phyloP scores from a whole-genome alignment of 2,888 invertebrate genomes.

The Iselma pallidipennis region DNA sequence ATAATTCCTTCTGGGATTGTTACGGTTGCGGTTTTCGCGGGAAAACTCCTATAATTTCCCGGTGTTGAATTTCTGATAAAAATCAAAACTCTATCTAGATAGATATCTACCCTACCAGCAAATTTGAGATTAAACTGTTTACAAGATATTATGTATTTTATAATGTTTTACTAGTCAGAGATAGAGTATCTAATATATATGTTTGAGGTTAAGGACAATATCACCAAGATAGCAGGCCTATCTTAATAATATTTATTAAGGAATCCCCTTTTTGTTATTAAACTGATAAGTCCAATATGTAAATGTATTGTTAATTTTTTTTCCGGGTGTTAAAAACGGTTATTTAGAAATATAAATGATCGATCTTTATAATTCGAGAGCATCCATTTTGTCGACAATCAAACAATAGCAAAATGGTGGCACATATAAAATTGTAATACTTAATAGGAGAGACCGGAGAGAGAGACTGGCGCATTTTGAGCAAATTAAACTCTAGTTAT shows the following conservation, averaged over 20 bases:
- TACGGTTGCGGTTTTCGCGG: background rate
- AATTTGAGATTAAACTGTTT: slow-evolving; percentile 46
- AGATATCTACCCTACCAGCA: slow-evolving; percentile 7
- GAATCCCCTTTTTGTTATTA: slow-evolving; percentile 39
- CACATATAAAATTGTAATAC: background rate
- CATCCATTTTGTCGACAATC: slow-evolving; percentile 40
- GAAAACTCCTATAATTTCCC: background rate
- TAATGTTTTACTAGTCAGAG: slow-evolving; percentile 24
- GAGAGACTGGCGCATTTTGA: background rate
- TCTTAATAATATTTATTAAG: slow-evolving; percentile 51
- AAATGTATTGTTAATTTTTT: background rate
- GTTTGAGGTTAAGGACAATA: slow-evolving; percentile 51
- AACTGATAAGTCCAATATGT: slow-evolving; percentile 7
- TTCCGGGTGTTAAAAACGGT: too few species aligned
- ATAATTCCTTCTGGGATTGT: too few species aligned
- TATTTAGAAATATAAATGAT: too few species aligned
- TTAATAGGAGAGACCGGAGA: background rate
- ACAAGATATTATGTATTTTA: slow-evolving; percentile 43
- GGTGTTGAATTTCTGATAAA: slow-evolving; percentile 1
- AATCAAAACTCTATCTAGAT: slow-evolving; percentile 15
- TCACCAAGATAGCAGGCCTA: slow-evolving; percentile 41
- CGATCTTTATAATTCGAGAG: too few species aligned
- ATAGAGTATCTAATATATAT: slow-evolving; percentile 22
- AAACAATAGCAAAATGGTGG: slow-evolving; percentile 29
- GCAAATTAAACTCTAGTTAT: slow-evolving; percentile 9